Percentiles rank a stretch among this genome's conserved stretches.
Evolutionary conservation across 35 echinoderm and acorn worm species (phyloP).

Genomic region (Ptychodera flava): DNA sequence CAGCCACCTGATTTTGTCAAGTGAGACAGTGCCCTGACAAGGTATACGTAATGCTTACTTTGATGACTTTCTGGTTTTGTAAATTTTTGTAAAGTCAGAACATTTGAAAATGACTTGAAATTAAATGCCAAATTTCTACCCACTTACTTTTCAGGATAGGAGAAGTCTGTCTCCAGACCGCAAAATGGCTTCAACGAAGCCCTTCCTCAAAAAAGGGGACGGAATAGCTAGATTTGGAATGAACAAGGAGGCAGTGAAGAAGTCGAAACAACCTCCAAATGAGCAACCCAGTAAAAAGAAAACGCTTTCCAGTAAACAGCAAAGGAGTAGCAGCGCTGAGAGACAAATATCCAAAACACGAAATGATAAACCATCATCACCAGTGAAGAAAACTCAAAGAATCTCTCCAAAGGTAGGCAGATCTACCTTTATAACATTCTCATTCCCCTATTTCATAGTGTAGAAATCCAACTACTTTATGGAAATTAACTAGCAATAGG

Average conservation of each 20-base stretch:
- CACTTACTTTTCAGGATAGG: neutral
- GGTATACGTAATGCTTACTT: too few relatives aligned
- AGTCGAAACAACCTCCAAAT: neutral
- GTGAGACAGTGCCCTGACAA: too few relatives aligned
- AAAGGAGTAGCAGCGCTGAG: neutral
- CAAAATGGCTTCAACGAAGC: neutral
- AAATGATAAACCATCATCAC: neutral
- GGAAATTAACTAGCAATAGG: too few relatives aligned
- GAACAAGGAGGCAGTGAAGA: neutral
- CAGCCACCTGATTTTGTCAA: too few relatives aligned
- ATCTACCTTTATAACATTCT: too few relatives aligned
- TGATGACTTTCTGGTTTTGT: too few relatives aligned
- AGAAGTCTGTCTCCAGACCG: neutral
- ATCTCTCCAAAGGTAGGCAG: too few relatives aligned
- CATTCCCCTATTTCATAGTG: too few relatives aligned
- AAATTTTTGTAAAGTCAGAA: too few relatives aligned
- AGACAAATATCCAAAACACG: neutral
- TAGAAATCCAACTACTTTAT: too few relatives aligned
- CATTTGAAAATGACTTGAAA: too few relatives aligned
- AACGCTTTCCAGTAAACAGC: neutral
- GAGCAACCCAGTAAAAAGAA: neutral
- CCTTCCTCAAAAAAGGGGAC: neutral
- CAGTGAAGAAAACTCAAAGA: neutral
- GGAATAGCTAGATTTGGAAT: neutral
- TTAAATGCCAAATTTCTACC: too few relatives aligned